Percentiles rank a stretch among this genome's conserved stretches.
Evolutionary conservation across 2,888 invertebrate species (phyloP).

Genomic region (Steromphala cineraria): DNA sequence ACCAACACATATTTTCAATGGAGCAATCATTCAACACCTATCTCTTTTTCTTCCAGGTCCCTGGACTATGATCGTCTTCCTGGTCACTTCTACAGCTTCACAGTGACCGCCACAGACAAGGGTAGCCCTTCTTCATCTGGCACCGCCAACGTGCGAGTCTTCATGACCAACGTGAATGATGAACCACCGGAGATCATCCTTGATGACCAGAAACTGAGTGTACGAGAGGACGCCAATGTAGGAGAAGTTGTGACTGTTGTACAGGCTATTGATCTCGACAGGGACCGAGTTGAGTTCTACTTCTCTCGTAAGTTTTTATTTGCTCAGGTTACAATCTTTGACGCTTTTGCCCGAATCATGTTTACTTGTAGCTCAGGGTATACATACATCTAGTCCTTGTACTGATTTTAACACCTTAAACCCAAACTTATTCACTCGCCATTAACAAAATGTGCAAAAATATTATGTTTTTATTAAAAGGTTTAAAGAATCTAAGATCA

Average conservation of each 20-base stretch:
- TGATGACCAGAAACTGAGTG: conserved; percentile 48
- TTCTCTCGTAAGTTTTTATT: conserved; percentile 67
- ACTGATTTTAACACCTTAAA: too few relatives aligned
- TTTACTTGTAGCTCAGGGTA: too few relatives aligned
- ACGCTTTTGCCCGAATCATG: too few relatives aligned
- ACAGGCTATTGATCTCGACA: conserved; percentile 97
- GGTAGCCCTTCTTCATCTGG: conserved; percentile 95
- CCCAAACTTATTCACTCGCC: too few relatives aligned
- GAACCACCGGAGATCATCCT: conserved; percentile 84
- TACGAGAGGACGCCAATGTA: conserved; percentile 55
- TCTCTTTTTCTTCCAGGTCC: conserved; percentile 52
- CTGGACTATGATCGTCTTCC: conserved; percentile 70
- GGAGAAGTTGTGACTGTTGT: conserved; percentile 97
- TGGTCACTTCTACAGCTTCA: conserved; percentile 85
- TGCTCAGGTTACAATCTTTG: too few relatives aligned
- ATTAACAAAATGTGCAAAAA: too few relatives aligned
- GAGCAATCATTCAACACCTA: too few relatives aligned
- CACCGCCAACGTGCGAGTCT: conserved; percentile 93
- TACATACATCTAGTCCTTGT: too few relatives aligned
- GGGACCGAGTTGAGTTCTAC: conserved; percentile 94
- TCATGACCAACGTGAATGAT: conserved; percentile 98
- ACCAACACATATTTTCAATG: too few relatives aligned
- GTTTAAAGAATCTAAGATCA: too few relatives aligned
- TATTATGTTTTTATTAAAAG: too few relatives aligned
- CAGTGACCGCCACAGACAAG: conserved; percentile 94